Conservation (phyloP, 2,113 vertebrate genomes). For the Sisor rabdophorus region DNA sequence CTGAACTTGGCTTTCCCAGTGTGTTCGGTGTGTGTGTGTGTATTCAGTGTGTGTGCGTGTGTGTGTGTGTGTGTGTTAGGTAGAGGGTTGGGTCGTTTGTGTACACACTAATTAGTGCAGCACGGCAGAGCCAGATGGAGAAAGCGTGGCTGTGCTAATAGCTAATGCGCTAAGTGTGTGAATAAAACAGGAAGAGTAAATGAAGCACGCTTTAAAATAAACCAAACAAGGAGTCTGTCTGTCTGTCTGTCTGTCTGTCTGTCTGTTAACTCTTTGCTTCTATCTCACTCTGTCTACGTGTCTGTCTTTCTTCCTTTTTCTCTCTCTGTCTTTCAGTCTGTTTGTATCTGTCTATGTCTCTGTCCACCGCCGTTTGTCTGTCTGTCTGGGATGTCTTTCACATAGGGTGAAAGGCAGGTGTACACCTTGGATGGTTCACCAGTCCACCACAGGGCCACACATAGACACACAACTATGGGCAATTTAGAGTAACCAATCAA, state of each 20-base stretch:
- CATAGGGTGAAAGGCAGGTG: too few species aligned
- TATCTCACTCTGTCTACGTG: too few species aligned
- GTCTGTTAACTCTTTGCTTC: not conserved
- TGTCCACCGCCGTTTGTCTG: not conserved
- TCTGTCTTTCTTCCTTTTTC: slow-evolving; percentile 38
- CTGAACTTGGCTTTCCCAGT: not conserved
- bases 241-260: not conserved
- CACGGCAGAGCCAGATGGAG: slow-evolving; percentile 37
- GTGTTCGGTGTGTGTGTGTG: too few species aligned
- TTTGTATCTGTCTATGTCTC: not conserved
- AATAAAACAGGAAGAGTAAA: slow-evolving; percentile 55
- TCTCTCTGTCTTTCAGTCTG: not conserved
- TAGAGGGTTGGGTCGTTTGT: slow-evolving; percentile 26
- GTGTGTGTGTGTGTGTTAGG: slow-evolving; percentile 13
- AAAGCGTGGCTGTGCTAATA: slow-evolving; percentile 53
- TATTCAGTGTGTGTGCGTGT: slow-evolving; percentile 16
- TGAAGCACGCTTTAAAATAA: slow-evolving; percentile 61
- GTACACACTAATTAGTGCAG: slow-evolving; percentile 63
- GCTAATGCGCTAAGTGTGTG: slow-evolving; percentile 46
- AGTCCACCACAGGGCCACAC: too few species aligned
- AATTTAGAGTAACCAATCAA: too few species aligned
- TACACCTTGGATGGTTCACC: too few species aligned
- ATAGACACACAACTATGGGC: too few species aligned
- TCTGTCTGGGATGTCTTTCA: slow-evolving; percentile 37
- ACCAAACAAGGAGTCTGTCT: slow-evolving; percentile 56